Percentiles rank a stretch among this genome's conserved stretches.
Conservation (phyloP, 2,797 vertebrate species). For the Halcyon smyrnensis region DNA sequence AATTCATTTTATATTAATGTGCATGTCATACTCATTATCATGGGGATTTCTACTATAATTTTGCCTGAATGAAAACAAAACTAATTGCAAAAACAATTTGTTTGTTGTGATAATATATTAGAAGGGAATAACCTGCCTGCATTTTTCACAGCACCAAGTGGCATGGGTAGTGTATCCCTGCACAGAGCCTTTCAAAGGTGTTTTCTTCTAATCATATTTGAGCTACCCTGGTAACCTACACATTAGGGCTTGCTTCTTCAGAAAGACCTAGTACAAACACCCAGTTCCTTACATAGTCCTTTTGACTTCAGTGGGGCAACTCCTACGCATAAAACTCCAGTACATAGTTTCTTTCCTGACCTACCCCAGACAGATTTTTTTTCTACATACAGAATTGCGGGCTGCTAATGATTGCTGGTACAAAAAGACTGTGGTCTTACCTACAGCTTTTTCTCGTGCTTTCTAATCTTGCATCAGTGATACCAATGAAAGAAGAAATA, state of each 20-base stretch:
- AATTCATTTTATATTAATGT: slow-evolving; percentile 53
- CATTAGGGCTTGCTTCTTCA: background rate
- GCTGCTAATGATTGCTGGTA: background rate
- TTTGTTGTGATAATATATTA: background rate
- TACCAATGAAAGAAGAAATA: background rate
- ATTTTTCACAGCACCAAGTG: background rate
- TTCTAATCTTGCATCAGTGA: background rate
- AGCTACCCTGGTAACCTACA: background rate
- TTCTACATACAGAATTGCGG: background rate
- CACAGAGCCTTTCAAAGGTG: background rate
- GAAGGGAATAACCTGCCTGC: background rate
- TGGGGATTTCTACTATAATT: slow-evolving; percentile 6
- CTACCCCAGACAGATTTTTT: background rate
- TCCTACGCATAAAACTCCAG: background rate
- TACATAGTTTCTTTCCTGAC: background rate
- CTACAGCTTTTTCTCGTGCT: background rate
- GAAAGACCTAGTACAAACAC: background rate
- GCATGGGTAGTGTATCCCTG: background rate
- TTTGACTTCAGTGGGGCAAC: background rate
- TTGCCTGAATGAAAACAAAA: slow-evolving; percentile 3
- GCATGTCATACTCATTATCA: slow-evolving; percentile 19
- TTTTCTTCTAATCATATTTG: background rate
- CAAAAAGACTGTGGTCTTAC: background rate
- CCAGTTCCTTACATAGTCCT: background rate
- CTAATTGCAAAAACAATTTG: slow-evolving; percentile 13